Percentiles rank a stretch among this genome's conserved stretches.
Conservation (phyloP, 2,113 vertebrate genomes). For the Brienomyrus longianalis region DNA sequence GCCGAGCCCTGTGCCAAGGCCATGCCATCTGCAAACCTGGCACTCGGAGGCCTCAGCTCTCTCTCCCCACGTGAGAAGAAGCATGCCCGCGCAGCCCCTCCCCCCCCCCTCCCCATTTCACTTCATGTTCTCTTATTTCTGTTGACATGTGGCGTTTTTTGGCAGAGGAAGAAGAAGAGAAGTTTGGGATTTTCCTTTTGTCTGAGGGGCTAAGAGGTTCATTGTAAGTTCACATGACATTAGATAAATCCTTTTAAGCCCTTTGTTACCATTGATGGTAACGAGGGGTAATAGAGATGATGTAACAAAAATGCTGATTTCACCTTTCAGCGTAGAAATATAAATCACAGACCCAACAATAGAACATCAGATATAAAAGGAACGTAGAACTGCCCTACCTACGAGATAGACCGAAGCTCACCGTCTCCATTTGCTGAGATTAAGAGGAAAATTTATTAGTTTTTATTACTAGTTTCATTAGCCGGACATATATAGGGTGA, state of each 20-base stretch:
- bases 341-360: neutral
- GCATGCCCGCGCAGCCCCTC: neutral
- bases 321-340: neutral
- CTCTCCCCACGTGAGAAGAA: conserved; percentile 19
- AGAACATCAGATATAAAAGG: neutral
- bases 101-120: neutral
- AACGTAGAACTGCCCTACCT: too few relatives aligned
- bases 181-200: conserved; percentile 33
- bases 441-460: neutral
- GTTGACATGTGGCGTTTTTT: conserved; percentile 30
- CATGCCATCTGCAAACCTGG: conserved; percentile 64
- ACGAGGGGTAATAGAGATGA: neutral
- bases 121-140: neutral
- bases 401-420: neutral
- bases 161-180: conserved; percentile 42
- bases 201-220: conserved; percentile 17
- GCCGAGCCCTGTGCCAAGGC: conserved; percentile 38
- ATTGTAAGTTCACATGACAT: neutral
- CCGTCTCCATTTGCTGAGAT: neutral
- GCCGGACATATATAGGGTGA: neutral
- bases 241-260: neutral
- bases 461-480: neutral
- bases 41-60: conserved; percentile 35
- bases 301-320: neutral
- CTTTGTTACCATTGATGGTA: neutral